A percentile compares a stretch with the other conserved stretches of the same genome.
Conservation (phyloP, 1,140 invertebrate species). For the Plodia interpunctella region DNA sequence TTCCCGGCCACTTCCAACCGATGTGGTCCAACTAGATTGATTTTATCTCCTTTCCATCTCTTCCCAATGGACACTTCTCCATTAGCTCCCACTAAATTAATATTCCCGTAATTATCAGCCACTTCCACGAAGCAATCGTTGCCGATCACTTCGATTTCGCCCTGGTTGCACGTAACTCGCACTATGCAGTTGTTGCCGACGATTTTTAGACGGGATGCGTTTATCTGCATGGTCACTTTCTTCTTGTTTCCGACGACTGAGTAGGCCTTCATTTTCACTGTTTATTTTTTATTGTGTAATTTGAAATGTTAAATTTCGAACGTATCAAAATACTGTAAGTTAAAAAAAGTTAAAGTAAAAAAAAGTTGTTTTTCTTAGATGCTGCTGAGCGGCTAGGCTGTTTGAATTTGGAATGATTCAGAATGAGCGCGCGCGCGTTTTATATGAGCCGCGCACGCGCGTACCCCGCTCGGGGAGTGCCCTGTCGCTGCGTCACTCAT, state of each 20-base stretch:
- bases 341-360: not conserved
- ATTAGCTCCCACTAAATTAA: constrained; percentile 58
- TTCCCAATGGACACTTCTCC: constrained; percentile 49
- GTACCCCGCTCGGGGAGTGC: constrained; percentile 42
- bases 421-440: constrained; percentile 30
- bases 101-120: constrained; percentile 48
- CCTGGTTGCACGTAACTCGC: constrained; percentile 47
- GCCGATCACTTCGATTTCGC: constrained; percentile 65
- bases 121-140: constrained; percentile 64
- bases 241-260: constrained; percentile 66
- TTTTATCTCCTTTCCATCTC: constrained; percentile 51
- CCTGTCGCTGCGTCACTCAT: constrained; percentile 54
- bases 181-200: constrained; percentile 65
- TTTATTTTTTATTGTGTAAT: constrained; percentile 14
- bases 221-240: constrained; percentile 66
- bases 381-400: constrained; percentile 6
- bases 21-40: constrained; percentile 44
- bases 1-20: constrained; percentile 52
- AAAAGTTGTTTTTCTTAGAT: constrained; percentile 2
- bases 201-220: constrained; percentile 51
- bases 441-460: constrained; percentile 39
- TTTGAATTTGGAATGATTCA: constrained; percentile 44
- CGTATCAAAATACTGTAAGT: not conserved
- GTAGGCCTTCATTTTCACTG: constrained; percentile 62
- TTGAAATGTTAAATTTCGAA: constrained; percentile 3